Base-by-base conservation (phyloP, 2,888 invertebrate species). In the Eledona agricola region DNA sequence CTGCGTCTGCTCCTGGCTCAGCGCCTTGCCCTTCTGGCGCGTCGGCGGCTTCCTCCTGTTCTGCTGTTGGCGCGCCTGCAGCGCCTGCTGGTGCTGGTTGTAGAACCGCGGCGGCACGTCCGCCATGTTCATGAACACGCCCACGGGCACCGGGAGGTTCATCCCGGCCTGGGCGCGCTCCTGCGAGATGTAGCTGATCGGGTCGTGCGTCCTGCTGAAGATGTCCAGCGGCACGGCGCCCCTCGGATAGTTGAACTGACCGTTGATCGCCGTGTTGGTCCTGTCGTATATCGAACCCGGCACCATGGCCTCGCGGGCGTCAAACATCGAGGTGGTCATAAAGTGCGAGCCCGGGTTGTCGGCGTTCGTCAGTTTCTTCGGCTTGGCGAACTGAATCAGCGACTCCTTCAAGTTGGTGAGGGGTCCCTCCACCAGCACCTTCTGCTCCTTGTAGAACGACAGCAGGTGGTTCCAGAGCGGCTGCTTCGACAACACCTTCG, bases 381-480 rank as follows among this genome's bases (percentile, higher is more conserved):
- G 97, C 76, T 97, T 98, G 16, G 96, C 92, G 76, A 99, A 96
- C 74, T 95, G 96, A 52, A 99, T 95, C 70, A 95, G 85, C 0
- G 96, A 95, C 75, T 97, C 96, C 71, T 97, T 97, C 43, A 99
- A 79, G 76, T 98, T 98, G 63, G 94, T 96, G 19, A 99, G 79
- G 0, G 99, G 97, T 0, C 99, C 99, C 77, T 99, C 99, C 2
- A 98, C 97, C 9, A 99, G 80, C 22, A 95, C 93, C 72, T 94
- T 93, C 59, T 97, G 93, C 74, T 98, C 98, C 75, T 99, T 98
- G 80, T 96, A 98, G 74, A 96, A 96, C 25, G 93, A 94, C 55
- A 99, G 81, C 64, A 99, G 80, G 72, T 99, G 97, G 76, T 99
- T 97, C 99, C 99, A 99, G 1, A 99, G 81, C 0, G 95, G 94